phyloP scores from a whole-genome alignment of 2,888 invertebrate species.

The Lithophane socia region DNA sequence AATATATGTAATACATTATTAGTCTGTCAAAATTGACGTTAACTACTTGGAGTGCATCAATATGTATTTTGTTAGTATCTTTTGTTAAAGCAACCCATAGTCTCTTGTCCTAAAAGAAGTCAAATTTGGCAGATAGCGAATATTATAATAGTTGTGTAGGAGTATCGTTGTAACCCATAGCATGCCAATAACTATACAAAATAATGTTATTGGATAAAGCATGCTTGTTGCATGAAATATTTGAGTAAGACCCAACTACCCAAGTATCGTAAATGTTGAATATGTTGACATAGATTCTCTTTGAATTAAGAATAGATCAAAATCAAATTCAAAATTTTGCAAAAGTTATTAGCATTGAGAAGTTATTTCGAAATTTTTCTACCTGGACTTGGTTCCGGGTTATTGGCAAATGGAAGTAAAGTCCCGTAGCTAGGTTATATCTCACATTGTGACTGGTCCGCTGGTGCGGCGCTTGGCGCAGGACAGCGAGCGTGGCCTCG shows the following conservation, averaged over 20 bases:
- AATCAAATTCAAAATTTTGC: slow-evolving; percentile 54
- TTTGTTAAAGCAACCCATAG: not conserved
- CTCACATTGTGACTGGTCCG: slow-evolving; percentile 91
- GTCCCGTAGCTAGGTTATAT: slow-evolving; percentile 87
- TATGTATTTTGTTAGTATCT: slow-evolving; percentile 13
- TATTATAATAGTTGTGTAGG: slow-evolving; percentile 61
- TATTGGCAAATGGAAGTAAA: slow-evolving; percentile 79
- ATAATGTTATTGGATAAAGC: slow-evolving; percentile 74
- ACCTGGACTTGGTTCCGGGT: slow-evolving; percentile 65
- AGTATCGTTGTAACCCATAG: slow-evolving; percentile 68
- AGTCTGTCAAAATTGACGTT: slow-evolving; percentile 64
- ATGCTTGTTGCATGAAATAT: slow-evolving; percentile 84
- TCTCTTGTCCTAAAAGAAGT: slow-evolving; percentile 13
- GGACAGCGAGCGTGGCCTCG: slow-evolving; percentile 89
- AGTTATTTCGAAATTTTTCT: slow-evolving; percentile 39
- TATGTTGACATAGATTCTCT: slow-evolving; percentile 67
- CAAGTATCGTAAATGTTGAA: slow-evolving; percentile 66
- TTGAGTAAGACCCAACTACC: slow-evolving; percentile 65
- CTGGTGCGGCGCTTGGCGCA: slow-evolving; percentile 90
- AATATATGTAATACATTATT: slow-evolving; percentile 37
- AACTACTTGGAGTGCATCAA: slow-evolving; percentile 5
- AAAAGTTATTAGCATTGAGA: slow-evolving; percentile 28
- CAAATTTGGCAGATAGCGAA: slow-evolving; percentile 63
- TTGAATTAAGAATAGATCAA: slow-evolving; percentile 55
- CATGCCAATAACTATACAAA: slow-evolving; percentile 77